These are phyloP conservation scores for Bos javanicus DNA, from an alignment of 2,113 vertebrate genomes.

Conservation along the genomic window DNA sequence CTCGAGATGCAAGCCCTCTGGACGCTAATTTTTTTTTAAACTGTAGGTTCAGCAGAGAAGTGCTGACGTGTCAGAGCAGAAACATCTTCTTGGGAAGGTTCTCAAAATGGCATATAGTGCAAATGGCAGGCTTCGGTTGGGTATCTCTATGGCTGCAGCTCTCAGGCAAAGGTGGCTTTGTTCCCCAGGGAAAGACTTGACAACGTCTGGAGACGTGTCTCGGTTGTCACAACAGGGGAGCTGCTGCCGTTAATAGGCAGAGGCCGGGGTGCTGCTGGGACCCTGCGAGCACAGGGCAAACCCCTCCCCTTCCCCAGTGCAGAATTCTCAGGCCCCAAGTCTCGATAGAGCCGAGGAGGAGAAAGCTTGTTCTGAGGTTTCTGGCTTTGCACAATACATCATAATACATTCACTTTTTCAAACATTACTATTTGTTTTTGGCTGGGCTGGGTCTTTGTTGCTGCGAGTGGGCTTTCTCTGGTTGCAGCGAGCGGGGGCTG, in stretches of 20 bases:
- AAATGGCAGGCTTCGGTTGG: background rate
- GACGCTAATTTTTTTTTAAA: background rate
- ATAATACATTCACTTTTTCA: background rate
- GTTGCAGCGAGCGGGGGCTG: background rate
- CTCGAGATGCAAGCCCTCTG: background rate
- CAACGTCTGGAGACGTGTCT: background rate
- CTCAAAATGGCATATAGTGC: background rate
- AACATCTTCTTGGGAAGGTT: background rate
- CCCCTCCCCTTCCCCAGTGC: accelerated
- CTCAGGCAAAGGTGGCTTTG: background rate
- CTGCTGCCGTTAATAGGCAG: background rate
- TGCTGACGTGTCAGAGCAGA: accelerated
- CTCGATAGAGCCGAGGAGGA: accelerated
- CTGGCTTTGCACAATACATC: background rate
- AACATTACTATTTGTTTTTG: background rate
- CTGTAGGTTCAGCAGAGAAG: background rate
- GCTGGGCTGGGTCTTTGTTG: background rate
- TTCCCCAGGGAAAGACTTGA: background rate
- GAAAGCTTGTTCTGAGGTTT: background rate
- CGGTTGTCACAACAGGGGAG: background rate
- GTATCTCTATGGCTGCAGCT: accelerated
- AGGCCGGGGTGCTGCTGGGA: background rate
- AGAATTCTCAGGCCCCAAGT: background rate
- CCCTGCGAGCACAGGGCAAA: background rate
- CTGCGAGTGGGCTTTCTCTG: background rate